Conservation (phyloP, 2,113 vertebrate genomes). For the Protobothrops flavoviridis region DNA sequence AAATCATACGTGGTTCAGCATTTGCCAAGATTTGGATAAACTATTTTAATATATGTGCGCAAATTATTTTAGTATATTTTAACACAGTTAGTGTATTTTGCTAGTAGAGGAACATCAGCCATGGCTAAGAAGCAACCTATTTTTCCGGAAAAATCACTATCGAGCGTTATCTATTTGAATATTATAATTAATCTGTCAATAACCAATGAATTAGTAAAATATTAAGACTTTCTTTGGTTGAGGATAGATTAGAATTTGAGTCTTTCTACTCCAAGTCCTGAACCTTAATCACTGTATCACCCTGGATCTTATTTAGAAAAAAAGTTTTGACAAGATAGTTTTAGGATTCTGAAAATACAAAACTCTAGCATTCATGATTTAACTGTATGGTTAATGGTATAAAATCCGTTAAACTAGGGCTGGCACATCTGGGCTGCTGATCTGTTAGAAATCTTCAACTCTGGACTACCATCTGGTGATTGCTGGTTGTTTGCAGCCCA, state of each 20-base stretch:
- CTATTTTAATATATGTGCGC: background rate
- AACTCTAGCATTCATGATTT: background rate
- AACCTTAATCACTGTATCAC: background rate
- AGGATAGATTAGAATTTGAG: background rate
- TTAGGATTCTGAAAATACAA: background rate
- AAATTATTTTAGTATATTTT: background rate
- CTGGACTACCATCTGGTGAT: background rate
- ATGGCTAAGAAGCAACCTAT: background rate
- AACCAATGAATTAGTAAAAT: constrained; percentile 34
- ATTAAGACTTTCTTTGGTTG: background rate
- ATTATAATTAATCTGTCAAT: constrained; percentile 23
- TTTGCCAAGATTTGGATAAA: background rate
- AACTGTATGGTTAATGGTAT: background rate
- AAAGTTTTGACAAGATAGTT: background rate
- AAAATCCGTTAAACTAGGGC: background rate
- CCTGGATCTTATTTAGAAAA: background rate
- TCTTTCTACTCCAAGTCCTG: background rate
- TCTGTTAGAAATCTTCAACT: background rate
- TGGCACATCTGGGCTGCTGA: background rate
- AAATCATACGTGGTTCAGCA: background rate
- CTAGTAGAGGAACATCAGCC: constrained; percentile 1
- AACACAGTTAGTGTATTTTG: background rate
- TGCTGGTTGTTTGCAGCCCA: background rate
- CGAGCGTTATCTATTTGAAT: constrained; percentile 20
- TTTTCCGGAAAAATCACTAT: constrained; percentile 40